Conservation (phyloP, 2,797 vertebrate genomes). For the Sebastolobus alascanus region DNA sequence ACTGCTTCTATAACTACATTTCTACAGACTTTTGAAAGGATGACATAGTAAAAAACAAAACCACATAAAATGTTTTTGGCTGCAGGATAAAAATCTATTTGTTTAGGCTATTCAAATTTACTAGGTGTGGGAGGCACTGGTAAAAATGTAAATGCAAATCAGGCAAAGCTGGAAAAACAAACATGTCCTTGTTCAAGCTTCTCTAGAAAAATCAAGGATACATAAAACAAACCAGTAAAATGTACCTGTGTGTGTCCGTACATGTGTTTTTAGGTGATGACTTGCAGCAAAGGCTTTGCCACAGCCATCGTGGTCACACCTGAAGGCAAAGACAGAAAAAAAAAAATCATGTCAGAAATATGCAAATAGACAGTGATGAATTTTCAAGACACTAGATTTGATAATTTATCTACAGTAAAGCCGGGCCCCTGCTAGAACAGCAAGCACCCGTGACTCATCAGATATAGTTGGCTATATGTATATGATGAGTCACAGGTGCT, state of each 20-base stretch:
- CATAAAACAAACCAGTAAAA: constrained; percentile 3
- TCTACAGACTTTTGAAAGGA: neutral
- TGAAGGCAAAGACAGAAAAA: constrained; percentile 62
- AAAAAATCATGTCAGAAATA: neutral
- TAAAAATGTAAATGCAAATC: constrained; percentile 30
- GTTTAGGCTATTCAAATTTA: constrained; percentile 14
- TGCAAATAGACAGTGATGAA: neutral
- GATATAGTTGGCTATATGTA: neutral
- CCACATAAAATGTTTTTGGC: neutral
- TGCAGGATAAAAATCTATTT: neutral
- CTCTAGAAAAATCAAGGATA: neutral
- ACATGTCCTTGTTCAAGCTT: constrained; percentile 3
- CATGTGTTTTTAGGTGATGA: constrained; percentile 99
- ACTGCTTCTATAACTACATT: neutral
- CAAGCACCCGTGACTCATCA: neutral
- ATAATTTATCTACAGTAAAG: neutral
- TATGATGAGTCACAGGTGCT: too few species aligned
- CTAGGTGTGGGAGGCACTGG: neutral
- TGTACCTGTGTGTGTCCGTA: constrained; percentile 97
- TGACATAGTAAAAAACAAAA: neutral
- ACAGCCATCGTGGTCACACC: constrained; percentile 98
- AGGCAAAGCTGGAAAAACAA: constrained; percentile 17
- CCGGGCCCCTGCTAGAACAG: neutral
- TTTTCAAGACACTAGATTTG: neutral
- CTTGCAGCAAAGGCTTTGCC: constrained; percentile 99